Evolutionary conservation across 1,140 invertebrate genomes (phyloP).

Genomic region (Brachystomella parvula): DNA sequence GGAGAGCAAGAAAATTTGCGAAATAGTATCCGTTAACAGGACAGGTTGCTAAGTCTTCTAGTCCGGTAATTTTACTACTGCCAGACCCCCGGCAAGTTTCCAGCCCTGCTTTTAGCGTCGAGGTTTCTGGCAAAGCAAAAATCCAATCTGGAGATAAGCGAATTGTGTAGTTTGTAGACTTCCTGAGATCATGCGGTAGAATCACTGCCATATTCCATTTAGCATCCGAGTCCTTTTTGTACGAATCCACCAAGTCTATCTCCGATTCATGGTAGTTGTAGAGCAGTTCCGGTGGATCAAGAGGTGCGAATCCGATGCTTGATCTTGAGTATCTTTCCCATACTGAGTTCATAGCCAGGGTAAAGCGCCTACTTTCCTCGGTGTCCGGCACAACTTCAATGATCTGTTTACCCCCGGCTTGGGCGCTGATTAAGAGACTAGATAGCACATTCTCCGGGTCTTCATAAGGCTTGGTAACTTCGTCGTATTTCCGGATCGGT

Average conservation of each 20-base stretch:
- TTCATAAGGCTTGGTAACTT: constrained; percentile 52
- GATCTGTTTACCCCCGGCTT: constrained; percentile 45
- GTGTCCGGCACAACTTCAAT: constrained; percentile 60
- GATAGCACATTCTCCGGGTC: constrained; percentile 53
- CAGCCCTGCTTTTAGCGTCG: constrained; percentile 38
- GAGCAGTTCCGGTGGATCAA: constrained; percentile 41
- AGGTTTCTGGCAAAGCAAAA: not conserved
- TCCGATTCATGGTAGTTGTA: constrained; percentile 43
- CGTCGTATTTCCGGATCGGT: constrained; percentile 64
- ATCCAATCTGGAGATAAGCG: not conserved
- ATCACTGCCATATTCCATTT: constrained; percentile 8
- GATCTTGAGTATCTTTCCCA: not conserved
- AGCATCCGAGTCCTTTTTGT: constrained; percentile 16
- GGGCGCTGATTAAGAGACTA: constrained; percentile 48
- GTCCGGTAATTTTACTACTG: constrained; percentile 51
- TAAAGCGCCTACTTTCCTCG: constrained; percentile 54
- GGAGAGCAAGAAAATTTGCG: constrained; percentile 63
- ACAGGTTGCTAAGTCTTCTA: constrained; percentile 59
- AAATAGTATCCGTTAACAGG: constrained; percentile 65
- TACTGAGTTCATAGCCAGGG: constrained; percentile 21
- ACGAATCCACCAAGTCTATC: constrained; percentile 43
- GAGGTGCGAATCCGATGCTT: not conserved
- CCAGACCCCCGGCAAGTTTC: constrained; percentile 58
- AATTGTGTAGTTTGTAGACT: constrained; percentile 24
- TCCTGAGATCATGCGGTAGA: constrained; percentile 42